Base-by-base conservation (phyloP, 2,113 vertebrate species). In the Stictonetta naevosa region DNA sequence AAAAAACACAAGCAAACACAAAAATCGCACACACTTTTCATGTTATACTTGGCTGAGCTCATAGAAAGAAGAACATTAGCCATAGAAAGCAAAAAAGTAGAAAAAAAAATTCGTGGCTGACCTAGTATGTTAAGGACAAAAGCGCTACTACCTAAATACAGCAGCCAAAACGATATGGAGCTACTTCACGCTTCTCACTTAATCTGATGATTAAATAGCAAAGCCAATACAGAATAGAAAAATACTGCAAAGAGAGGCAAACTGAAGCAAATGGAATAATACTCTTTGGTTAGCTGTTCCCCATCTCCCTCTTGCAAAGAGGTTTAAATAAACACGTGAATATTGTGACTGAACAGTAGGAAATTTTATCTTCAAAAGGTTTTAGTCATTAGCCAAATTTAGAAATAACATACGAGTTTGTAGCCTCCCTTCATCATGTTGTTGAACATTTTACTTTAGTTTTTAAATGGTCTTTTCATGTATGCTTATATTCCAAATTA, bases 401-500 rank as follows among this genome's bases (percentile, higher is more conserved):
- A 64, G 64, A 77, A 83, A 86, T 36, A 73, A 11, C 25, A 34
- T 4, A 83, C 38, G 76, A 69, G 34, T 81, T 64, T 69, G 22
- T 42, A 88, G 22, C 4, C 87, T 5, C 12, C 29, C 13, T 69
- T 84, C 67, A 34, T 38, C 48, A 64, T 2, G 0, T 8, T 91
- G 50, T 33, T n/a, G 31, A 79, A n/a, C 13, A 56, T 90, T 85
- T 69, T 62, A 42, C 77, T 92, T 92, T 75, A 46, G 38, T 87
- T 93, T 83, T 83, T 72, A 38, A 88, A 72, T 26, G 13, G 16
- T 36, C 72, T 79, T 79, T 96, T 44, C 18, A 60, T 77, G 78
- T 95, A 88, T 79, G 66, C 46, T 92, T 92, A 62, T 93, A 83
- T 94, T 95, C 72, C 58, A 97, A 96, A 97, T 96, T 94, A 94